These are phyloP conservation scores for Chelonia mydas DNA, from an alignment of 2,797 vertebrate genomes.

Conservation along the genomic window DNA sequence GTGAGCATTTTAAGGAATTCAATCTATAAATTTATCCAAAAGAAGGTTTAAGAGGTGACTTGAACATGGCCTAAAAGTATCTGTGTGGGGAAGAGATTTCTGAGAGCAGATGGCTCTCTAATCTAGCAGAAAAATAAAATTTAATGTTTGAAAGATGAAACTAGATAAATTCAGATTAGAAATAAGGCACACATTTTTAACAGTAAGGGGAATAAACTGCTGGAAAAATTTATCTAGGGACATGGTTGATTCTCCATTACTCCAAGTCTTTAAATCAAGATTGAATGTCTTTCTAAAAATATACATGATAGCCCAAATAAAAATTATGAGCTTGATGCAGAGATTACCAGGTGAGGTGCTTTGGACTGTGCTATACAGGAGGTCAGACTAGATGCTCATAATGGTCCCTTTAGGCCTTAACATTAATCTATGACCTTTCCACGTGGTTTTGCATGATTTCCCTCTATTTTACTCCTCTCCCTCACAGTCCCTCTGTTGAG, in stretches of 20 bases:
- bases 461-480: background rate
- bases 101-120: background rate
- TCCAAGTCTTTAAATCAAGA: background rate
- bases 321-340: background rate
- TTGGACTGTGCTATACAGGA: background rate
- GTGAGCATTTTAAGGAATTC: background rate
- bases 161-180: background rate
- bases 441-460: background rate
- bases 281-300: background rate
- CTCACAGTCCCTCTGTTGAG: rapidly evolving
- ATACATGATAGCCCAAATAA: background rate
- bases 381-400: background rate
- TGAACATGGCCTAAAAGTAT: background rate
- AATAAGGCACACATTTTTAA: background rate
- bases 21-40: background rate
- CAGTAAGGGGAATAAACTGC: background rate
- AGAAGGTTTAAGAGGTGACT: background rate
- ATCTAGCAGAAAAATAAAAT: background rate
- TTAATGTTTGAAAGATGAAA: background rate
- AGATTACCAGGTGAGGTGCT: background rate
- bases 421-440: background rate
- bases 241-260: background rate
- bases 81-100: background rate
- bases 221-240: background rate
- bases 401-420: background rate